Percentiles rank a stretch among this genome's conserved stretches.
Conservation (phyloP, 2,888 invertebrate species). For the Platynereis dumerilii region DNA sequence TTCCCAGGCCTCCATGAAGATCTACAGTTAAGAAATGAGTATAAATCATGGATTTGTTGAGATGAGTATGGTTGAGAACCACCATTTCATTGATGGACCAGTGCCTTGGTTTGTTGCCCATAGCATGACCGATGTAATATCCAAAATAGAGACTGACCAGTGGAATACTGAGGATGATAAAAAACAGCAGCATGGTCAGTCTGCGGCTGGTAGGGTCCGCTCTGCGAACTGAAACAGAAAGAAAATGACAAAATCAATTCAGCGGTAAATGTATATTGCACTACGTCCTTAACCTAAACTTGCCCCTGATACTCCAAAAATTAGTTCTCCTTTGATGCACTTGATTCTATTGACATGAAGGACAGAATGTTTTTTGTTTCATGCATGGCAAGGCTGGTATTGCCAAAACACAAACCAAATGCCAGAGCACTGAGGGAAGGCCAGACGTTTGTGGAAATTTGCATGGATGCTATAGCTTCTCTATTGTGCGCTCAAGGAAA, state of each 20-base stretch:
- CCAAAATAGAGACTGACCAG: conserved; percentile 32
- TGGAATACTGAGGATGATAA: conserved; percentile 34
- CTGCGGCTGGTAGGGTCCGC: conserved; percentile 19
- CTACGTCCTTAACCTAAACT: no score
- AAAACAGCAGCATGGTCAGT: conserved; percentile 13
- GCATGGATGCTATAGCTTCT: no score
- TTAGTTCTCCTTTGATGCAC: no score
- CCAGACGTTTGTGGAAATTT: no score
- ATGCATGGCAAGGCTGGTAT: no score
- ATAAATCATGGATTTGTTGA: conserved; percentile 35
- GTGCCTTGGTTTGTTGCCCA: neutral
- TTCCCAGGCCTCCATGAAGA: conserved; percentile 37
- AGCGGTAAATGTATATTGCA: no score
- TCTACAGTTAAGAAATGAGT: conserved; percentile 35
- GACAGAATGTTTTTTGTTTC: no score
- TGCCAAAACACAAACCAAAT: no score
- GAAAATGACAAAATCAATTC: neutral
- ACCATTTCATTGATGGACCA: conserved; percentile 19
- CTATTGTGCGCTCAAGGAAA: no score
- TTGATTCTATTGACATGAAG: no score
- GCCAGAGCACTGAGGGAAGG: no score
- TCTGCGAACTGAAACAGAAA: conserved; percentile 16
- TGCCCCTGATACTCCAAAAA: no score
- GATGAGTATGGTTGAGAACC: conserved; percentile 28
- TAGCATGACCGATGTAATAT: conserved; percentile 29